These are phyloP conservation scores for Tokudaia muenninki DNA, from an alignment of 2,797 vertebrate species.

Conservation along the genomic window DNA sequence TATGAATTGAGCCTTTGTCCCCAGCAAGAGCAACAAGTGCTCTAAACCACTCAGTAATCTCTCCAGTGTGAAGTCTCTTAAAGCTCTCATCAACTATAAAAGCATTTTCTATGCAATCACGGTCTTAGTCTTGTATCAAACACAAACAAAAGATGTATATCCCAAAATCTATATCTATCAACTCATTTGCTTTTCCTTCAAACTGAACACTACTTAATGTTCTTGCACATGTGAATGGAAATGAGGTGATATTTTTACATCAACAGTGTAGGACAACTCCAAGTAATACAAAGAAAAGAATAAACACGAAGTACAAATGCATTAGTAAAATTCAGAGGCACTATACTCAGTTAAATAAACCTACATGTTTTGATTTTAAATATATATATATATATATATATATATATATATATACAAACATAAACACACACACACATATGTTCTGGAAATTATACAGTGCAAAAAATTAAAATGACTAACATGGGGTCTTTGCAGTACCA, in stretches of 20 bases:
- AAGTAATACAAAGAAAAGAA: background rate
- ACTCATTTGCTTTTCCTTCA: background rate
- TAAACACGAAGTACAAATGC: background rate
- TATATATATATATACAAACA: too few species aligned
- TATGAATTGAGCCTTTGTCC: background rate
- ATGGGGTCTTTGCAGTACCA: rapidly evolving
- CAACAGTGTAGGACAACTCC: background rate
- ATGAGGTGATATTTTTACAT: background rate
- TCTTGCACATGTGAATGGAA: background rate
- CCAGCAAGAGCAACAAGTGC: background rate
- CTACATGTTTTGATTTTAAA: background rate
- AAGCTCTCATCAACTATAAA: background rate
- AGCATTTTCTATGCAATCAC: background rate
- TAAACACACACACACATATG: background rate
- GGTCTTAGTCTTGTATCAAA: background rate
- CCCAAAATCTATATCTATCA: background rate
- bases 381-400: background rate
- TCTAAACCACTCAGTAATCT: background rate
- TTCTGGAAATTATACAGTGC: background rate
- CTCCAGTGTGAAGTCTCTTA: too few species aligned
- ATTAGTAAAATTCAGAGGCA: background rate
- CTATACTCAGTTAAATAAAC: background rate
- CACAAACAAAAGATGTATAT: background rate
- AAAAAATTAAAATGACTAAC: background rate
- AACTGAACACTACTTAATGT: background rate